phyloP scores from a whole-genome alignment of 2,113 vertebrate species.

The Tricholaema leucomelas region DNA sequence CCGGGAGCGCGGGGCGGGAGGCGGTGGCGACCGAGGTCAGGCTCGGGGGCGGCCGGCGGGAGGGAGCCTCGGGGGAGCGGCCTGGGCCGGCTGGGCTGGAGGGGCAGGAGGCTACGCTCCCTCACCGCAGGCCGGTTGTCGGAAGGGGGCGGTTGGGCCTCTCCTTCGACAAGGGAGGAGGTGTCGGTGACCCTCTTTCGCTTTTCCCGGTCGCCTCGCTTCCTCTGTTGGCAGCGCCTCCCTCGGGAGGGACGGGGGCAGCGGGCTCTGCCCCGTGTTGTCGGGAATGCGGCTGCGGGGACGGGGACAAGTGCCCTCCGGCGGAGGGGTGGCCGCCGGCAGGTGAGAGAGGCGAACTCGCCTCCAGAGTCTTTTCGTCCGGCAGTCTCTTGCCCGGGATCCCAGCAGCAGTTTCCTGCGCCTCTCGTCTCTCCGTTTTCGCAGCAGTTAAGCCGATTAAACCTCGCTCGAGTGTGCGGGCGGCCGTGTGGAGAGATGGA shows the following conservation, averaged over 20 bases:
- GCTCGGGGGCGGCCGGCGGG: not conserved
- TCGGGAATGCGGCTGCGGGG: not conserved
- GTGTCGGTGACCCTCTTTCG: not conserved
- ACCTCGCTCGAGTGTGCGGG: not conserved
- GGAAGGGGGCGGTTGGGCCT: constrained; percentile 4
- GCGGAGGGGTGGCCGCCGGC: not conserved
- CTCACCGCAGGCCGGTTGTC: not conserved
- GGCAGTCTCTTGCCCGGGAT: not conserved
- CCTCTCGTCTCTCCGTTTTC: not conserved
- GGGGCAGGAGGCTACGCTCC: not conserved
- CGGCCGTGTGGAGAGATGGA: not conserved
- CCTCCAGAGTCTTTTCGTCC: not conserved
- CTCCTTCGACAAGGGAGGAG: not conserved
- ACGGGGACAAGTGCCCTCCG: not conserved
- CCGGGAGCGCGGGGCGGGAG: not conserved
- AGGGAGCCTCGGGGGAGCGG: not conserved
- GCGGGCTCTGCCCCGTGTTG: not conserved
- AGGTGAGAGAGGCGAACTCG: not conserved
- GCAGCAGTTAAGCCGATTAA: not conserved
- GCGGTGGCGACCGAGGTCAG: not conserved
- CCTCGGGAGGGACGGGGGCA: not conserved
- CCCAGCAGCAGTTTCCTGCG: constrained; percentile 34
- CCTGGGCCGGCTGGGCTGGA: not conserved
- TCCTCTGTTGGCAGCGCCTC: not conserved
- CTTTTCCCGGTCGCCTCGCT: not conserved